Base-by-base conservation (phyloP, 1,140 invertebrate genomes). In the Myzus persicae region DNA sequence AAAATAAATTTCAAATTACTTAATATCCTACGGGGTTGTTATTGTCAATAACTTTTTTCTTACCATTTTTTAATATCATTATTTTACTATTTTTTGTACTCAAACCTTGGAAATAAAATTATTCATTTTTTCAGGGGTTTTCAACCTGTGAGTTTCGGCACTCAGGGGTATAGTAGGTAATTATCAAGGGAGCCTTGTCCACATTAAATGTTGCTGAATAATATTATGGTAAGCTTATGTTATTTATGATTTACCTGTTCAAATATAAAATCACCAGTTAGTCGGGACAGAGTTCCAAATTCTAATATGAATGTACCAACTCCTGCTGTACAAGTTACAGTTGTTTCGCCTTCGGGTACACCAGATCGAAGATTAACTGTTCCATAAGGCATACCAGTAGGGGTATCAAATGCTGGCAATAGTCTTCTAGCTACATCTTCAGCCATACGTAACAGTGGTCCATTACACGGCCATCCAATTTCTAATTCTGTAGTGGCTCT, bases 381-480 rank as follows among this genome's bases (percentile, higher is more conserved):
- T 36, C 99, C 99, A 96, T 99, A 99, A 0, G 99, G 99, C 99
- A 99, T 99, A 2, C 99, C 99, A 42, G 98, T 98, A 26, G 96
- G 97, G 1, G 98, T 98, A 94, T 98, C 97, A 95, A 99, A 99
- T 9, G 98, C 98, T 38, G 98, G 97, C 85, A 99, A 96, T 9
- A 99, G 95, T 95, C 98, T 96, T 94, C 98, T 96, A 11, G 98
- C 99, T 81, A 99, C 98, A 96, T 99, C 98, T 95, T 99, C 99
- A 3, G 99, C 99, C 93, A 99, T 95, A 42, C 97, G 95, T 5
- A 99, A 95, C 1, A 99, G 95, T 5, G 99, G 99, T 1, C 99
- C 99, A 95, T 98, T 97, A 95, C 99, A 99, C 8, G 99, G 99
- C 99, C 99, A 99, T 1, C 99, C 99, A 38, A 97, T 96, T 95